Base-by-base conservation (phyloP, 2,888 invertebrate genomes). In the Mesopsocus fuscifrons region DNA sequence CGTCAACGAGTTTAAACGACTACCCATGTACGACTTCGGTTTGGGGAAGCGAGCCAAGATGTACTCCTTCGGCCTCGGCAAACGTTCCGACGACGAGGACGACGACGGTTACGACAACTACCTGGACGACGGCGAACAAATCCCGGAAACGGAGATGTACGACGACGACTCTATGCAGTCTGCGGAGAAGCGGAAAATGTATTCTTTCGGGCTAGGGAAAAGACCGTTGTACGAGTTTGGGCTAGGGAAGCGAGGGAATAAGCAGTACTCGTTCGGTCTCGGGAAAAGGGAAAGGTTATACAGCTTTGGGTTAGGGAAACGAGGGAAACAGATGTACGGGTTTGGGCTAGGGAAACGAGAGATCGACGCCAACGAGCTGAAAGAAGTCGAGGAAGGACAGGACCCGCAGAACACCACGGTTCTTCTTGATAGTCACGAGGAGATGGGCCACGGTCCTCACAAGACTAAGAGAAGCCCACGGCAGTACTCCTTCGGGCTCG, bases 401-500 rank as follows among this genome's bases (percentile, higher is more conserved):
- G 21, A 38, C 20, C 26, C 16, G 15, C 15, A 45, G 13, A 38
- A 38, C 38, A n/a, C 15, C 20, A 38, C 38, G 3, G 38, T 38
- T 21, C n/a, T 20, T 20, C n/a, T 20, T 21, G 38, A 38, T 15
- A 38, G 38, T 20, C 38, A 38, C 38, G 38, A 38, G 20, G 21
- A 18, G n/a, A 38, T 38, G 38, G 38, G 38, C n/a, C 38, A 38
- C 21, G 17, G 20, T 18, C 18, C 15, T 38, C 17, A 20, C 15
- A 16, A 18, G n/a, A 45, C 43, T 15, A 48, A 49, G 34, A 38
- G 38, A 38, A 67, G 76, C 44, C 67, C 69, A 21, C 69, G 72
- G 18, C 71, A 72, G 1, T 78, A 76, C 60, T 71, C 73, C 20
- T 77, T 78, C 53, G 78, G 78, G 0, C 62, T 78, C n/a, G 78